These are phyloP conservation scores for Leucophenga varia DNA, from an alignment of 1,140 invertebrate genomes.

Conservation along the genomic window DNA sequence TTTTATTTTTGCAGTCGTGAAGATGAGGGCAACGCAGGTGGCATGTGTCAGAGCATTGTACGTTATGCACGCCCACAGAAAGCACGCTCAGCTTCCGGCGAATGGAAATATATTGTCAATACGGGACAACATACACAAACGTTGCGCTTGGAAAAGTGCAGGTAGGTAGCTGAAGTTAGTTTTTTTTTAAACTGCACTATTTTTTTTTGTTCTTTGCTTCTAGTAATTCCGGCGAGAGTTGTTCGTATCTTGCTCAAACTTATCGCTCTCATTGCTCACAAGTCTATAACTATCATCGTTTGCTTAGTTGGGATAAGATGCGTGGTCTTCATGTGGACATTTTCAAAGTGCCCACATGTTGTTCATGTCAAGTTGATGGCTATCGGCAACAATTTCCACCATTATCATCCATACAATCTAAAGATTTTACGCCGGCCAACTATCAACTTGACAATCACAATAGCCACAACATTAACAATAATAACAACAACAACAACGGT, in stretches of 20 bases:
- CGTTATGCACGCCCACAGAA: constrained; percentile 80
- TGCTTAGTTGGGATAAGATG: constrained; percentile 80
- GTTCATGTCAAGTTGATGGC: constrained; percentile 79
- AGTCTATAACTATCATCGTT: constrained; percentile 83
- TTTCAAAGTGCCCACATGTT: constrained; percentile 83
- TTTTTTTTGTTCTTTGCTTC: constrained; percentile 3
- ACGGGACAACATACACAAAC: constrained; percentile 85
- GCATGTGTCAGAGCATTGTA: constrained; percentile 78
- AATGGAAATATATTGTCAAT: constrained; percentile 88
- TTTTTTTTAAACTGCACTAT: no score
- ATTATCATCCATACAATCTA: constrained; percentile 34
- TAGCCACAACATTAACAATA: constrained; percentile 1
- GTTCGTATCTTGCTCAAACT: constrained; percentile 77
- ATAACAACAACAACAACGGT: constrained; percentile 20
- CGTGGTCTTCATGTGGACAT: constrained; percentile 83
- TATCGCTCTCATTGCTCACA: constrained; percentile 81
- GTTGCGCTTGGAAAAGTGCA: constrained; percentile 79
- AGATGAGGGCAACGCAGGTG: constrained; percentile 59
- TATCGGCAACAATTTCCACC: constrained; percentile 69
- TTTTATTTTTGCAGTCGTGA: constrained; percentile 58
- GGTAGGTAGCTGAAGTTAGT: no score
- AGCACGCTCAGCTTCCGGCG: constrained; percentile 75
- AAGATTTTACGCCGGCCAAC: constrained; percentile 35
- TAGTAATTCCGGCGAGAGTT: constrained; percentile 73
- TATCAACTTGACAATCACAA: constrained; percentile 17